Percentiles rank a stretch among this genome's conserved stretches.
These are phyloP conservation scores for Tetramorium simillimum DNA, from an alignment of 1,140 invertebrate genomes.

Conservation along the genomic window DNA sequence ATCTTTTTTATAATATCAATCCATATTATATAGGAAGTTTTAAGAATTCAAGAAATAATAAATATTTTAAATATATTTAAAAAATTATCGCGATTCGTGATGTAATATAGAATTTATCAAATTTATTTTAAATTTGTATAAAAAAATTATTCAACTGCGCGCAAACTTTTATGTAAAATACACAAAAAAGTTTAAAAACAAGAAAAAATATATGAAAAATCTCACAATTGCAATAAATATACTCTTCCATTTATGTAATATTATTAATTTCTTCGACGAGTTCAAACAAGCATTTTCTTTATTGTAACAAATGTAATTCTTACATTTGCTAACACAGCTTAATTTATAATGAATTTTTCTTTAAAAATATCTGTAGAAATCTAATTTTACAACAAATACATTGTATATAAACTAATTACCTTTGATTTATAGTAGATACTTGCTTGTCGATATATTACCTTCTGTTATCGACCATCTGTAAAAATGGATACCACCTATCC, in stretches of 20 bases:
- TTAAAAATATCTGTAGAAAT: background rate
- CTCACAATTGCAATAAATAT: background rate
- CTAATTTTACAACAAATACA: background rate
- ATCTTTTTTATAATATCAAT: slow-evolving; percentile 16
- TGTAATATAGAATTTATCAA: slow-evolving; percentile 5
- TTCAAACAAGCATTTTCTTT: background rate
- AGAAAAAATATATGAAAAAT: background rate
- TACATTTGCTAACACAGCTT: background rate
- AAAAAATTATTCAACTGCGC: background rate
- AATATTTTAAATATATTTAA: background rate
- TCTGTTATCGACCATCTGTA: slow-evolving; percentile 32
- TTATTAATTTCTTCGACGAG: background rate
- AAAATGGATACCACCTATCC: slow-evolving; percentile 6
- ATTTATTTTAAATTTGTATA: background rate
- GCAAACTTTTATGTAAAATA: background rate
- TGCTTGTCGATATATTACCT: slow-evolving; percentile 19
- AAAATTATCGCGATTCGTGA: background rate
- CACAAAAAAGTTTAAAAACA: background rate
- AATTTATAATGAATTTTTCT: background rate
- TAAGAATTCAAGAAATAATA: background rate
- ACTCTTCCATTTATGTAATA: background rate
- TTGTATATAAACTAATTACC: background rate
- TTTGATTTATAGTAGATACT: background rate
- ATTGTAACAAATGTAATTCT: background rate
- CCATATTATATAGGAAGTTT: background rate